These are phyloP conservation scores for Clarias pachynema DNA, from an alignment of 2,797 vertebrate genomes.

Conservation along the genomic window DNA sequence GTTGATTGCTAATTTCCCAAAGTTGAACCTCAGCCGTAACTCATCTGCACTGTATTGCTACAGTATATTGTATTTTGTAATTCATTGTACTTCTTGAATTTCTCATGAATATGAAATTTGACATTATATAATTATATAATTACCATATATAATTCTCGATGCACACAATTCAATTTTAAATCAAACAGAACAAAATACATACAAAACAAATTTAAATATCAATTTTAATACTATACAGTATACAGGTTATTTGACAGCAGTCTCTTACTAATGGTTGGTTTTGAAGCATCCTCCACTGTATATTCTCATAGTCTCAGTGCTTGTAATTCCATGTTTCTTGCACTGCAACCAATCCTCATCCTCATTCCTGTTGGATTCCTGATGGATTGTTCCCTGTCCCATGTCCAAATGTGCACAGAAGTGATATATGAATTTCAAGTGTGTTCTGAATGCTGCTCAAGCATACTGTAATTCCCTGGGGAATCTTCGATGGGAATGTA, in stretches of 20 bases:
- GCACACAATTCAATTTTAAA: neutral
- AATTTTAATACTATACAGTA: constrained; percentile 8
- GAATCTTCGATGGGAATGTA: neutral
- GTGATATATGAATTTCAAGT: neutral
- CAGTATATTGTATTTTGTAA: neutral
- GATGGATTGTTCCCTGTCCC: neutral
- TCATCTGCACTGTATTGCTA: neutral
- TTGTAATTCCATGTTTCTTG: neutral
- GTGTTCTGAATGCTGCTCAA: neutral
- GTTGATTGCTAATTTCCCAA: neutral
- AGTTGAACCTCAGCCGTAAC: neutral
- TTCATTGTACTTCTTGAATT: neutral
- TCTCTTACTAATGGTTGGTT: neutral
- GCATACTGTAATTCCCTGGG: neutral
- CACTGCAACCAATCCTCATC: neutral
- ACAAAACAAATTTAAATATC: neutral
- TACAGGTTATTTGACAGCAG: neutral
- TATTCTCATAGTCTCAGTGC: neutral
- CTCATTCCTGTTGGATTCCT: neutral
- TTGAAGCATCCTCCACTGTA: neutral
- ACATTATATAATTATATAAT: too few species aligned
- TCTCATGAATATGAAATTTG: neutral
- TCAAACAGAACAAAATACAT: neutral
- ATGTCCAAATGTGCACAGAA: neutral
- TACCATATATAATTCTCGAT: neutral